Evolutionary conservation across 2,888 invertebrate species (phyloP), one percentile per base, ranked within the genome.

Genomic region (Drosophila barbarae): DNA sequence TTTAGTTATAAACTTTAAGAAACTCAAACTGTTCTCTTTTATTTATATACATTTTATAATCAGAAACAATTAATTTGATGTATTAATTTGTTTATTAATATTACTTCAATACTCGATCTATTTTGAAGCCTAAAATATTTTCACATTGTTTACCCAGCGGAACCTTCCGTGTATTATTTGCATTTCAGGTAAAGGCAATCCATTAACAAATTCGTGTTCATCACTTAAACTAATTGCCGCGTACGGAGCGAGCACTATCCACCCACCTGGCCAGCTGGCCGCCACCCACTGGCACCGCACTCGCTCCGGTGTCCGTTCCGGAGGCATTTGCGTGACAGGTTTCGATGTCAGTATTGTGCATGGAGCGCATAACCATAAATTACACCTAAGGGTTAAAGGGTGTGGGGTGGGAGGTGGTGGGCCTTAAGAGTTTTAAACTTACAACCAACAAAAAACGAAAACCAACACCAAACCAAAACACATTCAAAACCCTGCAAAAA

Each of bases 151-250:
- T 12, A 2, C 15, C 32, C 38, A 34, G 15, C 8, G 7, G 12
- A 15, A 38, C 30, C 21, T n/a, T 10, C 12, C 23, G 4, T 21
- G n/a, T 28, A 5, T 36, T 21, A 36, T 52, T 42, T 34, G 34
- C 18, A 10, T 26, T 47, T 15, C 46, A 30, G 26, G 12, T 5
- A 60, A 65, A 54, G 64, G 49, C 50, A 65, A 76, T 69, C 71
- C 77, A 76, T 74, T 74, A 70, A 68, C 70, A 75, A 77, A 77
- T 80, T 80, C 53, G 66, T 75, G 77, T 75, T 66, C 61, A 77
- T 80, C 70, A 80, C 80, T 71, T 67, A 68, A 75, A 71, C 73
- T 72, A 77, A 77, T 72, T 74, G 73, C 61, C 57, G 60, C 58
- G 35, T 42, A 42, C 57, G 41, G 44, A 36, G 51, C 30, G 23